These are phyloP conservation scores for Kryphioiulus occultus DNA, from an alignment of 2,888 invertebrate genomes.

Conservation along the genomic window DNA sequence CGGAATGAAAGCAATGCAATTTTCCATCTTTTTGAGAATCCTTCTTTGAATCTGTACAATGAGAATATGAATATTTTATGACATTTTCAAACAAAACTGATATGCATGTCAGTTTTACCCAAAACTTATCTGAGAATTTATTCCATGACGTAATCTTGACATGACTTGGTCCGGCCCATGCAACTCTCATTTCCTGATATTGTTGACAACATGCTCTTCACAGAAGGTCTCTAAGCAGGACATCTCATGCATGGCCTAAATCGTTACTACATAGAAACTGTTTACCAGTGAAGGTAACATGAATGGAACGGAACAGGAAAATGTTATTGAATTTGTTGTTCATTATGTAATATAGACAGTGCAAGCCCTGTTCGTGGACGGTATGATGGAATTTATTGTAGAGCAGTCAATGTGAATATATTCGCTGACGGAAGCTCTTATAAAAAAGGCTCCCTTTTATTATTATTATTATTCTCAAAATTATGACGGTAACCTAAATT, in stretches of 20 bases:
- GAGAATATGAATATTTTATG: too few species aligned
- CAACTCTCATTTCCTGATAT: not conserved
- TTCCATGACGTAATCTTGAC: too few species aligned
- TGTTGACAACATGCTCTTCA: not conserved
- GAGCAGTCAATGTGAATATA: not conserved
- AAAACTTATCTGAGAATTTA: too few species aligned
- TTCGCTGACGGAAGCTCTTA: slow-evolving; percentile 23
- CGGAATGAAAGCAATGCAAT: not conserved
- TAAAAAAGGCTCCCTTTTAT: not conserved
- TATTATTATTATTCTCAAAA: slow-evolving; percentile 12
- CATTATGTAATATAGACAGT: not conserved
- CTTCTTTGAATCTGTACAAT: too few species aligned
- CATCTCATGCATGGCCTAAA: not conserved
- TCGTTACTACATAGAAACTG: not conserved
- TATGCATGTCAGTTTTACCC: too few species aligned
- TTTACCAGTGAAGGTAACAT: not conserved
- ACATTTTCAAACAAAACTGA: too few species aligned
- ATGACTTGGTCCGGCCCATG: not conserved
- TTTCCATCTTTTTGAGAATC: too few species aligned
- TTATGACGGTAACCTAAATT: slow-evolving; percentile 30
- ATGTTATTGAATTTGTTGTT: not conserved
- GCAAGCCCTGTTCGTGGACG: not conserved
- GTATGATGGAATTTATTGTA: slow-evolving; percentile 17
- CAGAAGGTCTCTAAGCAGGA: not conserved
- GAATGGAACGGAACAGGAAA: slow-evolving; percentile 31